A percentile compares a stretch with the other conserved stretches of the same genome.
Evolutionary conservation across 2,113 vertebrate species (phyloP).

Genomic region (Pyxicephalus adspersus): DNA sequence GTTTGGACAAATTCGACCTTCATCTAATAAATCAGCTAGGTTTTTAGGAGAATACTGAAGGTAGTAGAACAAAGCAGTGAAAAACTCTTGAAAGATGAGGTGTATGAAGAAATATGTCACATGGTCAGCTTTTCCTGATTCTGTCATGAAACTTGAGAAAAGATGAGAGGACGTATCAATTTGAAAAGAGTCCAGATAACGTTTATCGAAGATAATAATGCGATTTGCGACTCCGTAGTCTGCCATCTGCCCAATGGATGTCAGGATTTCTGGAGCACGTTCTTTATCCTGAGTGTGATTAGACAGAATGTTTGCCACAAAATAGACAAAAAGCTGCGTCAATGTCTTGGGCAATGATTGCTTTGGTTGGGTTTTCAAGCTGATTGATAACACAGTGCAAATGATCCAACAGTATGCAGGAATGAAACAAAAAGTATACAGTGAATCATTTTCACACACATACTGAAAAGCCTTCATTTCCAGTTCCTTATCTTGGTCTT

Average conservation of each 20-base stretch:
- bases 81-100: constrained; percentile 68
- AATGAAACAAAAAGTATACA: constrained; percentile 43
- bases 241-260: constrained; percentile 22
- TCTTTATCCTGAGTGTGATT: constrained; percentile 59
- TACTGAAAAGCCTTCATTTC: constrained; percentile 4
- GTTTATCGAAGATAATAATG: constrained; percentile 55
- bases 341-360: constrained; percentile 68
- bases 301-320: constrained; percentile 62
- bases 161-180: constrained; percentile 54
- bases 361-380: too few species aligned
- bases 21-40: constrained; percentile 56
- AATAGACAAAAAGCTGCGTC: constrained; percentile 67
- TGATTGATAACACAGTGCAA: too few species aligned
- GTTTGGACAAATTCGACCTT: constrained; percentile 22
- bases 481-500: constrained; percentile 45
- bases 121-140: constrained; percentile 55
- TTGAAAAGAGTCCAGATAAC: constrained; percentile 56
- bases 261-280: neutral
- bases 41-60: constrained; percentile 55
- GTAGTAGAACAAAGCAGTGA: constrained; percentile 68
- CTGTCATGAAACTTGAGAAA: constrained; percentile 10
- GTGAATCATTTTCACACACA: constrained; percentile 5
- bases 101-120: constrained; percentile 66
- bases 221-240: constrained; percentile 31
- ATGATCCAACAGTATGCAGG: too few species aligned